Conservation (phyloP, 2,797 vertebrate genomes). For the Chanos chanos region DNA sequence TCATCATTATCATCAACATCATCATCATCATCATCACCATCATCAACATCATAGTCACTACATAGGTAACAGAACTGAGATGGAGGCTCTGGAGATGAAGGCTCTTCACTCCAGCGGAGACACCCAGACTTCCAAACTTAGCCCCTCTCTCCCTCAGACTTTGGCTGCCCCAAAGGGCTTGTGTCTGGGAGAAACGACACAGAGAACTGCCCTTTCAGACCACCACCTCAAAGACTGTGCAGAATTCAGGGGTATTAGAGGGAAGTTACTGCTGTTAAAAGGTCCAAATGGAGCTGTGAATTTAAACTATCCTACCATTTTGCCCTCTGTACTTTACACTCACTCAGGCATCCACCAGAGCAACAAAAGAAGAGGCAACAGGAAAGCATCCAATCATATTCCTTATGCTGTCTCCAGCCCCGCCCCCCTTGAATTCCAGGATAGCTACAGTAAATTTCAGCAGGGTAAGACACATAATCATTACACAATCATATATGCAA, state of each 20-base stretch:
- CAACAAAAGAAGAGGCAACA: neutral
- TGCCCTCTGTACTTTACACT: constrained; percentile 65
- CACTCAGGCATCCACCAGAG: constrained; percentile 21
- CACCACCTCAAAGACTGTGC: too few species aligned
- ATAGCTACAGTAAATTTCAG: constrained; percentile 72
- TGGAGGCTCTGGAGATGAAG: constrained; percentile 57
- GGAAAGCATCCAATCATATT: constrained; percentile 4
- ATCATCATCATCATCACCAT: constrained; percentile 84
- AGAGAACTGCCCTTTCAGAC: constrained; percentile 4
- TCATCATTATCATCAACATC: constrained; percentile 82
- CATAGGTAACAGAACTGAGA: constrained; percentile 44
- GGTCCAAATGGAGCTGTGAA: constrained; percentile 54
- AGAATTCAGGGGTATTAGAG: too few species aligned
- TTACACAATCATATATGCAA: neutral
- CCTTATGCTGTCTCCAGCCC: constrained; percentile 46
- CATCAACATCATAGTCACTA: constrained; percentile 83
- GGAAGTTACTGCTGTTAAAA: constrained; percentile 35
- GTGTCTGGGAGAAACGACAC: constrained; percentile 67
- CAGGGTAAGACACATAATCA: constrained; percentile 35
- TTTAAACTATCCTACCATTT: constrained; percentile 92
- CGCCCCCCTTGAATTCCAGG: constrained; percentile 46
- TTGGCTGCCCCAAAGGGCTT: constrained; percentile 65
- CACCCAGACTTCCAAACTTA: constrained; percentile 23
- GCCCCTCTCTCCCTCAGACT: constrained; percentile 43
- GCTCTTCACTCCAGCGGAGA: constrained; percentile 60